A percentile compares a stretch with the other conserved stretches of the same genome.
Evolutionary conservation across 2,113 vertebrate genomes (phyloP).

Genomic region (Beaufortia kweichowensis): DNA sequence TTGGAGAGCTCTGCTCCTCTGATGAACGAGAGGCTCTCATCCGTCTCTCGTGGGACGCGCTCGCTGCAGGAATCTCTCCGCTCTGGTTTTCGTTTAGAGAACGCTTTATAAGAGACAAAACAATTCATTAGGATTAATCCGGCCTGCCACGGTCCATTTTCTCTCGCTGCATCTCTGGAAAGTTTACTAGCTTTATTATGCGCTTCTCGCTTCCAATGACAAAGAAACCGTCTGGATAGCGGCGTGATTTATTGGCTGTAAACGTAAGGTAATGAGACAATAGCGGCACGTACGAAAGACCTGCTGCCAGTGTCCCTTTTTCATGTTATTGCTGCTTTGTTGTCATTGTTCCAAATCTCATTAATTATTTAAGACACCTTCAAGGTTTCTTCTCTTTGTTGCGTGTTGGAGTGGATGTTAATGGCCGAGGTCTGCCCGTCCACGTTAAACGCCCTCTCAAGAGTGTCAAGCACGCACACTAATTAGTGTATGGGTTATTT

Average conservation of each 20-base stretch:
- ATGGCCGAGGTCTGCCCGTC: not conserved
- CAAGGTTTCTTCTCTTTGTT: conserved; percentile 42
- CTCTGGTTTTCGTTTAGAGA: conserved; percentile 50
- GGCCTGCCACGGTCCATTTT: conserved; percentile 47
- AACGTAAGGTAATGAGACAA: conserved; percentile 60
- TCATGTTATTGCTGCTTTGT: conserved; percentile 17
- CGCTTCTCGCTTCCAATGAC: conserved; percentile 48
- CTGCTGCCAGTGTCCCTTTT: not conserved
- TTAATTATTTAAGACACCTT: conserved; percentile 41
- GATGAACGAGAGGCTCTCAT: conserved; percentile 59
- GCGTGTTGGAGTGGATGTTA: conserved; percentile 29
- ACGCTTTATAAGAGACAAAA: conserved; percentile 47
- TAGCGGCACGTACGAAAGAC: conserved; percentile 40
- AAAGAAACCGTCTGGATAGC: conserved; percentile 49
- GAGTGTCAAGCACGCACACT: conserved; percentile 17
- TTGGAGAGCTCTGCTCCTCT: conserved; percentile 41
- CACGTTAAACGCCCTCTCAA: conserved; percentile 14
- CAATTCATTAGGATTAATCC: conserved; percentile 48
- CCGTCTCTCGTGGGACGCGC: conserved; percentile 14
- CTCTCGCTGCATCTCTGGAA: not conserved
- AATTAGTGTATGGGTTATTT: conserved; percentile 45
- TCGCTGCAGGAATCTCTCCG: not conserved
- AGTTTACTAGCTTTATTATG: conserved; percentile 48
- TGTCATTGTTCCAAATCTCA: conserved; percentile 29
- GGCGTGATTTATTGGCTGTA: conserved; percentile 63